These are phyloP conservation scores for Drosophila funebris DNA, from an alignment of 1,140 invertebrate genomes.

Conservation along the genomic window DNA sequence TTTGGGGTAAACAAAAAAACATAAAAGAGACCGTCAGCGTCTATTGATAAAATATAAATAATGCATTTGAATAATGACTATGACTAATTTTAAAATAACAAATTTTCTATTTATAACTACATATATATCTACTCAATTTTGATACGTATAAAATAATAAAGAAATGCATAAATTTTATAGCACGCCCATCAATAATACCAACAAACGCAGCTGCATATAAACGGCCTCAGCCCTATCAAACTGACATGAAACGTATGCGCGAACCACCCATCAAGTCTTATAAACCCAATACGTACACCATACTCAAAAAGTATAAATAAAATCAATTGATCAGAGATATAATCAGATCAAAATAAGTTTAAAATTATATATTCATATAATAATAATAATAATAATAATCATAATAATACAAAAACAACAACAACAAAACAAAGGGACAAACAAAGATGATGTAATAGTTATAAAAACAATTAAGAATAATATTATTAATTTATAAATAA, in stretches of 20 bases:
- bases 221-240: constrained; percentile 74
- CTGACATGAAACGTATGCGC: constrained; percentile 79
- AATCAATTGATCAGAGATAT: constrained; percentile 1
- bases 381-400: constrained; percentile 12
- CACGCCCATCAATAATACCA: constrained; percentile 80
- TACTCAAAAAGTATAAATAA: constrained; percentile 79
- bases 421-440: constrained; percentile 22
- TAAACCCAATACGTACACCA: constrained; percentile 75
- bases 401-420: constrained; percentile 37
- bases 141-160: constrained; percentile 55
- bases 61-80: constrained; percentile 2
- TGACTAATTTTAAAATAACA: constrained; percentile 33
- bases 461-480: constrained; percentile 19
- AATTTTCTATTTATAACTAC: constrained; percentile 42
- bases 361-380: constrained; percentile 30
- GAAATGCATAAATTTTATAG: constrained; percentile 75
- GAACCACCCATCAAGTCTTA: constrained; percentile 75
- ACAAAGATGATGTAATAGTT: constrained; percentile 45
- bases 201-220: constrained; percentile 77
- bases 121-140: constrained; percentile 28
- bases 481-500: constrained; percentile 9
- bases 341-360: constrained; percentile 1
- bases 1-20: constrained; percentile 12
- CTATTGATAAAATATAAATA: constrained; percentile 19
- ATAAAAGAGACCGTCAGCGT: constrained; percentile 19